These are phyloP conservation scores for Lagocephalus sceleratus DNA, from an alignment of 2,797 vertebrate genomes.

Conservation along the genomic window DNA sequence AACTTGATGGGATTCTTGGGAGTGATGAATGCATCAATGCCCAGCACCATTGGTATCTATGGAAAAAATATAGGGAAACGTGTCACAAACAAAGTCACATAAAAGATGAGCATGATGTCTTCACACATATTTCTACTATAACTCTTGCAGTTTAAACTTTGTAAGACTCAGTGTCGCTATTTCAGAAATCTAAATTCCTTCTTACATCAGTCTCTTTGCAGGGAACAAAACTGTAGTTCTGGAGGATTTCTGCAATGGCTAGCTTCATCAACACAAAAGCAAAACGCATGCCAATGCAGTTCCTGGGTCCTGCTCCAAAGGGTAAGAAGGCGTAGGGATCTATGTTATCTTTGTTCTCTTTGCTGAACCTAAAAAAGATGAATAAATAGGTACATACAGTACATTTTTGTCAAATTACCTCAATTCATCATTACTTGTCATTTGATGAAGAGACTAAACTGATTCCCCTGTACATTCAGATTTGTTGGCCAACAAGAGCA, in stretches of 20 bases:
- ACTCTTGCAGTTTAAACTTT: not conserved
- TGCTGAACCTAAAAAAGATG: conserved; percentile 77
- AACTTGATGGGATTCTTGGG: no score
- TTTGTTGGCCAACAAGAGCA: no score
- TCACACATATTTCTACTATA: no score
- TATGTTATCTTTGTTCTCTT: conserved; percentile 76
- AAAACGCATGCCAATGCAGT: conserved; percentile 86
- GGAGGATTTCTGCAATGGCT: conserved; percentile 69
- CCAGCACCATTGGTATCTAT: conserved; percentile 66
- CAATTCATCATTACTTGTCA: no score
- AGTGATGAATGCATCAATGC: conserved; percentile 20
- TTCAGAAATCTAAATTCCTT: not conserved
- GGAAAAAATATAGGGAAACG: conserved; percentile 3
- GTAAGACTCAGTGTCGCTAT: no score
- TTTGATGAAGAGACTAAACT: no score
- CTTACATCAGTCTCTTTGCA: conserved; percentile 84
- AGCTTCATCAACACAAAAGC: conserved; percentile 80
- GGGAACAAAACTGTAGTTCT: conserved; percentile 78
- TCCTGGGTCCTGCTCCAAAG: conserved; percentile 85
- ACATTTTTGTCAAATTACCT: not conserved
- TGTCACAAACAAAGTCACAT: no score
- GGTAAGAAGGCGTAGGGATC: conserved; percentile 79
- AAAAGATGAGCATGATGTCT: no score
- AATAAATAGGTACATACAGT: not conserved
- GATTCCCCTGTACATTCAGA: no score